phyloP scores from a whole-genome alignment of 2,113 vertebrate species.

The Xenotilapia leptura region DNA sequence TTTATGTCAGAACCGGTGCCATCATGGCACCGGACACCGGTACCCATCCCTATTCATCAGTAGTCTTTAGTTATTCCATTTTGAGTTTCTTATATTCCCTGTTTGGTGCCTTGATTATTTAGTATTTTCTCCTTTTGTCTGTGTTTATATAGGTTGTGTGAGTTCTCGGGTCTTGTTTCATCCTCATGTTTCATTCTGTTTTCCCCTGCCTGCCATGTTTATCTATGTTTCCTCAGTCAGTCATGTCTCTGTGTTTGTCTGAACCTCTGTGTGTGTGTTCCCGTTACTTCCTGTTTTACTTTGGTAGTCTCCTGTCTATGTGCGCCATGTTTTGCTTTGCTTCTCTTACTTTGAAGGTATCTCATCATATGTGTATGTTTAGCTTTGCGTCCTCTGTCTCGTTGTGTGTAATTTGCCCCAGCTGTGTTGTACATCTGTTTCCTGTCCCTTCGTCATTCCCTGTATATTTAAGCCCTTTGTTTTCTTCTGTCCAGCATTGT shows the following conservation, averaged over 20 bases:
- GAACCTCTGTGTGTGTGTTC: not conserved
- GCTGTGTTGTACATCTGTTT: not conserved
- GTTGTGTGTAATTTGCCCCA: not conserved
- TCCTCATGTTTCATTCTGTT: not conserved
- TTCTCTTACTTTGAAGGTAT: not conserved
- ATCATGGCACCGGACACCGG: too few relatives aligned
- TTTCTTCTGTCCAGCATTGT: not conserved
- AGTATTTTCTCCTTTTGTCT: not conserved
- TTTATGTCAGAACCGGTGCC: too few relatives aligned
- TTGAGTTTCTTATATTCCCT: not conserved
- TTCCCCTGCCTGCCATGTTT: not conserved
- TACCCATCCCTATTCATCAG: too few relatives aligned
- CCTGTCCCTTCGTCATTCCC: not conserved
- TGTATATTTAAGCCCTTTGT: not conserved
- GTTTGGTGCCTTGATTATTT: not conserved
- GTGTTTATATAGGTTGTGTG: not conserved
- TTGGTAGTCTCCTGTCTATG: not conserved
- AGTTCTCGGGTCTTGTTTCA: not conserved
- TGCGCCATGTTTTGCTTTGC: not conserved
- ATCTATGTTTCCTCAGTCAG: not conserved
- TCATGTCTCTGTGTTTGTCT: not conserved
- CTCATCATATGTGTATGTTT: not conserved
- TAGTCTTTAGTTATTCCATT: not conserved
- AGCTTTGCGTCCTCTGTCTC: not conserved
- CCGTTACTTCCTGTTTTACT: not conserved